Evolutionary conservation across 2,113 vertebrate species (phyloP).

Genomic region (Catharus bicknelli): DNA sequence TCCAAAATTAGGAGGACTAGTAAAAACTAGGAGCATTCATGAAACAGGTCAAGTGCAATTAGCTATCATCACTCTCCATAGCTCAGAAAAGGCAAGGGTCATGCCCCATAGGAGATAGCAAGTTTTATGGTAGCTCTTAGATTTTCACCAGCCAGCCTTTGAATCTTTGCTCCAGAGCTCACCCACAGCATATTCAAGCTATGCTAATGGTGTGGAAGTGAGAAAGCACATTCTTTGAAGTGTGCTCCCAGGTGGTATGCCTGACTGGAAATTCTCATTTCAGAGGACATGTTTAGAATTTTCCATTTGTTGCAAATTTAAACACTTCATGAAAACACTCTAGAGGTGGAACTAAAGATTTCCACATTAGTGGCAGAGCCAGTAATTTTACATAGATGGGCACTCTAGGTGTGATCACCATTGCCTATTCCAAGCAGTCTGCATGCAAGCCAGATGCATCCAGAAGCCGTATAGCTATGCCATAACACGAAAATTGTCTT

Average conservation of each 20-base stretch:
- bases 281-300: background rate
- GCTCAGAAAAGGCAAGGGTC: background rate
- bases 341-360: background rate
- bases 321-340: background rate
- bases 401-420: background rate
- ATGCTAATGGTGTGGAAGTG: background rate
- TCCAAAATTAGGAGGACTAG: background rate
- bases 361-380: background rate
- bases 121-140: background rate
- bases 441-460: background rate
- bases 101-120: background rate
- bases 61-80: background rate
- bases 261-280: background rate
- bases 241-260: background rate
- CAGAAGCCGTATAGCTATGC: background rate
- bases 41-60: background rate
- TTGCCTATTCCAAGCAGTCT: background rate
- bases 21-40: background rate
- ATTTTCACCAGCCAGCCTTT: background rate
- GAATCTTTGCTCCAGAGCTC: background rate
- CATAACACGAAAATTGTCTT: background rate
- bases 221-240: background rate
- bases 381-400: background rate
- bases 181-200: background rate
- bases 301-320: background rate